Base-by-base conservation (phyloP, 2,888 invertebrate genomes). In the Phorcus lineatus region DNA sequence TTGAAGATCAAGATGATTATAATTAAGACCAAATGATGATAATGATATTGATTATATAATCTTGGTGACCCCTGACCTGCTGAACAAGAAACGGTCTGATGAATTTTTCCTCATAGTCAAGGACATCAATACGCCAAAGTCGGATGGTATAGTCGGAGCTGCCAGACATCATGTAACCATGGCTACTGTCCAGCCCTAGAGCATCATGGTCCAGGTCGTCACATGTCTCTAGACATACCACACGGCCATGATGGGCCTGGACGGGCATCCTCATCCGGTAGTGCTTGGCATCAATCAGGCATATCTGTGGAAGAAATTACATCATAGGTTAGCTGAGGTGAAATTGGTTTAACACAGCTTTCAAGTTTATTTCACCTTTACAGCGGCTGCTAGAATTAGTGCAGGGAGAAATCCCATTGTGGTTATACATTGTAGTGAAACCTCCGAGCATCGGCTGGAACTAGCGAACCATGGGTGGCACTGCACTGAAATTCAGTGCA, bases 121-220 rank as follows among this genome's bases (percentile, higher is more conserved):
- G 16, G 28, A 78, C 75, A 22, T 81, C 79, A 40, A 88, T 77
- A 11, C 78, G 70, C 90, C 90, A 90, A 6, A 90, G 80, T 62
- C 87, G 88, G 16, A 90, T 83, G 74, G 80, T 80, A 28, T 85
- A 79, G 80, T 90, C 89, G 16, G 85, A 84, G 7, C 89, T 89
- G 11, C 86, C 88, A 0, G 89, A 88, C 7, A 89, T 79, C 17
- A 87, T 70, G 22, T 85, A 86, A 28, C 81, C 78, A 47, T 79
- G 81, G 55, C 78, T 82, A 22, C 82, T 82, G 19, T 82, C 75
- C n/a, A 81, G 31, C 6, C 76, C 79, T 55, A 79, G 76, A 6
- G 80, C 84, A 6, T 77, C 57, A 9, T 78, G 78, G 53, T 80
- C 83, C 3, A 85, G 53, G 52, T 84, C 84, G 9, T 80, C 81